Evolutionary conservation across 2,888 invertebrate species (phyloP), one percentile per base, ranked within the genome.

Genomic region (Teinopalpus imperialis): DNA sequence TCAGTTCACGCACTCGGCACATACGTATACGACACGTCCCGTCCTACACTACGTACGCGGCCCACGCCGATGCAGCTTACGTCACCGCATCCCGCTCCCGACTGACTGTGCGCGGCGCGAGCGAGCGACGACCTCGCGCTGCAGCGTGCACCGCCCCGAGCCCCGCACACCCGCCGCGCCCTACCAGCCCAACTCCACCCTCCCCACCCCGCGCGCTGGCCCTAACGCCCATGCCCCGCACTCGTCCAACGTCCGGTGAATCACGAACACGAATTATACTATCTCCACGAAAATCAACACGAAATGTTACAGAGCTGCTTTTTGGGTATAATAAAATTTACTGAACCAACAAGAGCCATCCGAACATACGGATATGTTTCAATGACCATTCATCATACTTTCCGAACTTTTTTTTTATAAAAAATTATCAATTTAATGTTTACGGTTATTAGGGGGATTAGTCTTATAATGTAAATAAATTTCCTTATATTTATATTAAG

Each of bases 1-100:
- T 70, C 68, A 63, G 67, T 54, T 68, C 74, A 81, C 67, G 69
- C 77, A 78, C 74, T 69, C 72, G 59, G 62, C 64, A 77, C 74
- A 77, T 67, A 70, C 64, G 69, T 74, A 71, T 58, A 78, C 81
- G 75, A 82, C 73, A 75, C 81, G 82, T 86, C 82, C 81, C 85
- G 88, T 81, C 77, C 87, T 82, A 86, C 86, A 86, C 85, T 87
- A 87, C 81, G 80, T 72, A 79, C 60, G 74, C 82, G 86, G 87
- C 83, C 77, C 76, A 70, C 77, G 86, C 86, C 87, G 82, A 75
- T 88, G 88, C 88, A 87, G 81, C 80, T 79, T 83, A 86, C 89
- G 87, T 86, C 88, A 87, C 88, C 87, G 87, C 87, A 88, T 88
- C 87, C 87, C 87, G 87, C 85, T 87, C 86, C 86, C 81, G 85